A percentile compares a stretch with the other conserved stretches of the same genome.
Conservation (phyloP, 2,113 vertebrate species). For the Gnathonemus longibarbis region DNA sequence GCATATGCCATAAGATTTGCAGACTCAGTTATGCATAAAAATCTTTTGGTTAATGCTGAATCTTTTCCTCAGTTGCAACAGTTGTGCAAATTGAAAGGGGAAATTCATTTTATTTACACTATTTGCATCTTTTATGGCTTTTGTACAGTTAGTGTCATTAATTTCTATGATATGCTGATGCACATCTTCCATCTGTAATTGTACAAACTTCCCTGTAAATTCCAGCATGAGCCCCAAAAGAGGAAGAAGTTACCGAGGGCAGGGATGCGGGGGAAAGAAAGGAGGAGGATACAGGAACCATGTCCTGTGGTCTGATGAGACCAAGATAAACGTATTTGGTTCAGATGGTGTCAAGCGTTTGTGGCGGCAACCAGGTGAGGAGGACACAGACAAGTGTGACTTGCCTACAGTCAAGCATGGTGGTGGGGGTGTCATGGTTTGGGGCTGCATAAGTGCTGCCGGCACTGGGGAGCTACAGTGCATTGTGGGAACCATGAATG, state of each 20-base stretch:
- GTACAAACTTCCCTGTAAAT: neutral
- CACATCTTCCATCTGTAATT: neutral
- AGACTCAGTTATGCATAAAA: neutral
- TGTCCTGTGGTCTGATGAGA: no score
- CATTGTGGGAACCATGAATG: no score
- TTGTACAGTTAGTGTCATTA: neutral
- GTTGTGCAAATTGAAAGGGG: neutral
- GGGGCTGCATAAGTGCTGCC: no score
- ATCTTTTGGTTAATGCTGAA: neutral
- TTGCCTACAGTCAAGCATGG: no score
- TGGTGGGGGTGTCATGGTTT: no score
- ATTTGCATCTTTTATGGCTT: neutral
- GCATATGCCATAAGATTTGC: neutral
- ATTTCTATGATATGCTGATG: neutral
- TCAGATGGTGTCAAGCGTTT: no score
- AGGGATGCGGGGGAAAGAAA: neutral
- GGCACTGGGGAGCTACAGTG: no score
- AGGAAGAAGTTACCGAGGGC: neutral
- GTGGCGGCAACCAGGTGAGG: no score
- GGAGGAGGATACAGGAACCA: neutral
- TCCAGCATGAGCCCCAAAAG: neutral
- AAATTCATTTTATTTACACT: neutral
- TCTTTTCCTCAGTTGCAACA: neutral
- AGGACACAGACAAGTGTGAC: no score
- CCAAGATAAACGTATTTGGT: no score